A percentile compares a stretch with the other conserved stretches of the same genome.
These are phyloP conservation scores for Oryzias sinensis DNA, from an alignment of 2,797 vertebrate species.

Conservation along the genomic window DNA sequence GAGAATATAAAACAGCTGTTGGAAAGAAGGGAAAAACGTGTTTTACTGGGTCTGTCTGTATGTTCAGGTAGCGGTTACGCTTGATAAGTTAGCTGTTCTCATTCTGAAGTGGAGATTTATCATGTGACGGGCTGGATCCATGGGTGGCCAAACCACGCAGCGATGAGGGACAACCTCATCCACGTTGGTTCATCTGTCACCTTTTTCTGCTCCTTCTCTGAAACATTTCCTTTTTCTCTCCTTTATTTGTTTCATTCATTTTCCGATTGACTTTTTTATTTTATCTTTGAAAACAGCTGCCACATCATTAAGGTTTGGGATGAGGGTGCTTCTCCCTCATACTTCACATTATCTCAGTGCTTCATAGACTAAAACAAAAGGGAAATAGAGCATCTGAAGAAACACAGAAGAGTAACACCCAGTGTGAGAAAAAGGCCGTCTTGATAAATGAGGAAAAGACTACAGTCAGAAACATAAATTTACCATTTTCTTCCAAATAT, in stretches of 20 bases:
- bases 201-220: conserved; percentile 13
- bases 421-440: neutral
- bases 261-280: conserved; percentile 20
- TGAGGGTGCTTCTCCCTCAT: conserved; percentile 40
- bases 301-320: conserved; percentile 39
- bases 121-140: conserved; percentile 26
- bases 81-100: conserved; percentile 33
- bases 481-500: conserved; percentile 93
- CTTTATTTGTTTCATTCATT: neutral
- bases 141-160: conserved; percentile 28
- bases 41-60: conserved; percentile 9
- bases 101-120: conserved; percentile 33
- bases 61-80: conserved; percentile 13
- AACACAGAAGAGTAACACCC: neutral
- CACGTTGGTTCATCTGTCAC: conserved; percentile 32
- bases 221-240: neutral
- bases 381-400: too few species aligned
- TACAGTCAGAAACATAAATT: conserved; percentile 4
- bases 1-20: conserved; percentile 30
- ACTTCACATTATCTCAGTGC: conserved; percentile 12
- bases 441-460: neutral
- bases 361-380: conserved; percentile 4
- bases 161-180: conserved; percentile 27
- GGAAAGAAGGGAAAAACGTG: conserved; percentile 9
- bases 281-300: conserved; percentile 28